Base-by-base conservation (phyloP, 2,888 invertebrate genomes). In the Drosophila stalkeri region DNA sequence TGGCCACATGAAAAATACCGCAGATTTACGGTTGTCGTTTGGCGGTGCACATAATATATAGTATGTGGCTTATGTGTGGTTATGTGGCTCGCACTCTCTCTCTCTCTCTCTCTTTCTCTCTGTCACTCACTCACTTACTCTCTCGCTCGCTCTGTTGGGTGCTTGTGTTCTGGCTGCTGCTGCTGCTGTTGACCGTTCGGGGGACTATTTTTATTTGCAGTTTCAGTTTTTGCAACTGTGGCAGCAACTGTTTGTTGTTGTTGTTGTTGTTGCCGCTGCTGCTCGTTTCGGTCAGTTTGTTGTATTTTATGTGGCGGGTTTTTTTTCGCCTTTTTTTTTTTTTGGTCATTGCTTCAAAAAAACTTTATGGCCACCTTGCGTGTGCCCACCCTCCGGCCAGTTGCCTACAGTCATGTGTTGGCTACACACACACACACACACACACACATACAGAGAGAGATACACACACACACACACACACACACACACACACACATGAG, bases 21-120 rank as follows among this genome's bases (percentile, higher is more conserved):
- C 85, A 85, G 85, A 90, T 90, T 85, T 90, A 85, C 87, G 85
- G 85, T 90, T 85, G 89, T 86, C 90, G 86, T 86, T 78, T 86
- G 89, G 87, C 73, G 71, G 82, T 75, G 73, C 81, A 81, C 77
- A 77, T 77, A 77, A 77, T 77, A 77, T 77, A 77, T 80, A 80
- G 81, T 77, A 77, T 81, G 77, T 81, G 77, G 77, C 77, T 77
- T 77, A 77, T 77, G 78, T 77, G 77, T 64, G 81, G 77, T 52
- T 52, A 37, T 56, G 27, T 59, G 44, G 35, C 57, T 31, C 60
- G 2, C 41, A 2, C 35, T 14, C 64, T 12, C 43, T 20, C 20
- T 4, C 35, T 14, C 64, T 12, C 43, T 20, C 20, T 4, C 27
- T 8, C 61, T 14, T n/a, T n/a, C 20, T 12, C 44, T 1, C 51